Conservation (phyloP, 2,797 vertebrate genomes). For the Jordanella pulchra region DNA sequence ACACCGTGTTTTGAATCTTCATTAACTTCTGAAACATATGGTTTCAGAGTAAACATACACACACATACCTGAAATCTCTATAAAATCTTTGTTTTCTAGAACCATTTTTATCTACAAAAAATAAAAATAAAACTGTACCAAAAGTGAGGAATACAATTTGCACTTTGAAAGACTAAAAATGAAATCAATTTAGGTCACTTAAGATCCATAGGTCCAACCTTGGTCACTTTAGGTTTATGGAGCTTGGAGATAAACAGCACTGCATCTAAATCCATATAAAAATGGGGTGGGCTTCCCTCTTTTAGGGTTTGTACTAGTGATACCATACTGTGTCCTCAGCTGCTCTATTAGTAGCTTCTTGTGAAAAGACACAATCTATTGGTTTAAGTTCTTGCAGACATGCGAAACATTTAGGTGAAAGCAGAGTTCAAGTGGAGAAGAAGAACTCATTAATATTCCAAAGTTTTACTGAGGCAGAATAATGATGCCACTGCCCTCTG, state of each 20-base stretch:
- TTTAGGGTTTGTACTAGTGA: conserved; percentile 5
- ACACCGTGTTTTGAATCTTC: not conserved
- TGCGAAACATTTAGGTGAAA: conserved; percentile 7
- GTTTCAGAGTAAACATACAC: conserved; percentile 2
- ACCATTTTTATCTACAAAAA: not conserved
- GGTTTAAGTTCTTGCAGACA: conserved; percentile 11
- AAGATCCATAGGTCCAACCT: too few relatives aligned
- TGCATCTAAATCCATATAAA: conserved; percentile 13
- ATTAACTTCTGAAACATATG: not conserved
- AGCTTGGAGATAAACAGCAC: not conserved
- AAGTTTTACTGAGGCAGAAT: conserved; percentile 41
- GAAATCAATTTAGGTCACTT: too few relatives aligned
- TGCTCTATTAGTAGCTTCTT: conserved; percentile 11
- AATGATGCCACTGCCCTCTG: conserved; percentile 49
- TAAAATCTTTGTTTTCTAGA: not conserved
- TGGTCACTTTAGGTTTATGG: too few relatives aligned
- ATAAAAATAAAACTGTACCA: not conserved
- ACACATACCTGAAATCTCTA: not conserved
- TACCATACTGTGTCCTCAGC: conserved; percentile 10
- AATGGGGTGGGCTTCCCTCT: not conserved
- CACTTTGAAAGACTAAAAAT: not conserved
- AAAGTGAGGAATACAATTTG: not conserved
- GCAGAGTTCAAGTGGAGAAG: conserved; percentile 10
- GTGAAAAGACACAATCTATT: conserved; percentile 13
- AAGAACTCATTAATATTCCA: conserved; percentile 45